Base-by-base conservation (phyloP, 2,797 vertebrate species). In the Sitta carolinensis region DNA sequence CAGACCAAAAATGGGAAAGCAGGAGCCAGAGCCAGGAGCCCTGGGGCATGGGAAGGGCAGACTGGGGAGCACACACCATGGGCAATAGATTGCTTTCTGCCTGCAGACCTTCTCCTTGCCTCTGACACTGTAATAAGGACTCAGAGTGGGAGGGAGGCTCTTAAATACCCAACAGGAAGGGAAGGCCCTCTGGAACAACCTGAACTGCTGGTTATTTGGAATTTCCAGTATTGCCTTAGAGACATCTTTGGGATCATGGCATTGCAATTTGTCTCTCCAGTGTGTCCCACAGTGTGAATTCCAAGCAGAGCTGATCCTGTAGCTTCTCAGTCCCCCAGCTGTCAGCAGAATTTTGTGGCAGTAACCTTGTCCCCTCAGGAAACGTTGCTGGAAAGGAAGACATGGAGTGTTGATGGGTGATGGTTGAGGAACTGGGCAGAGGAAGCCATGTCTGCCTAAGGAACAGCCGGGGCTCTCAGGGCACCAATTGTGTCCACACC, bases 21-120 rank as follows among this genome's bases (percentile, higher is more conserved):
- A 36, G 83, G 38, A 72, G n/a, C n/a, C 59, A 55, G 45, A 89
- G 40, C 40, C 72, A 72, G 59, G n/a, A 94, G 43, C 40, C 34
- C 34, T 0, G 0, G 51, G 47, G 5, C 52, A 54, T 0, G 2
- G 52, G 43, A 74, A 62, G 20, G 17, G 26, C 29, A 45, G n/a
- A 25, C 26, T 62, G 29, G 21, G 32, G 21, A 54, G 48, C 18
- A 81, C 19, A 68, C 0, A 0, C 1, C 3, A 36, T 11, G 30
- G 47, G 29, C 11, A 4, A 34, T 6, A n/a, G 26, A 36, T 70
- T 68, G 23, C 16, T 87, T 87, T 67, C 62, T 68, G 30, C 52
- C 55, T 25, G 11, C 25, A 50, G 59, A 66, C 32, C 22, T 82
- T 83, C 32, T 45, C 50, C 40, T 77, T 68, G 38, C 32, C 59